Evolutionary conservation across 2,888 invertebrate species (phyloP).

Genomic region (Heteromurus nitidus): DNA sequence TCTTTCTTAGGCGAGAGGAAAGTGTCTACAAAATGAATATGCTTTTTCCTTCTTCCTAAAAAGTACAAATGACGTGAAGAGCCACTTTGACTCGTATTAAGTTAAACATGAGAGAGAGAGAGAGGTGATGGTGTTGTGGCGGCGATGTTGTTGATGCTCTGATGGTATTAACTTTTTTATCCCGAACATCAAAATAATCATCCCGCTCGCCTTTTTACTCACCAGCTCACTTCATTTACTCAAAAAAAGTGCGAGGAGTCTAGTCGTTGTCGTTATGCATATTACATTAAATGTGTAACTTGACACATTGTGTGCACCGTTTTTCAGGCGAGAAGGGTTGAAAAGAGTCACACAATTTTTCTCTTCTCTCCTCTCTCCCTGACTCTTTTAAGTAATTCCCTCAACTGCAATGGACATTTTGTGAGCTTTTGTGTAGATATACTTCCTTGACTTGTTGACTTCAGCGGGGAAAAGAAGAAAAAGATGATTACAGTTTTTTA

Average conservation of each 20-base stretch:
- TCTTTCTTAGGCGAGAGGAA: neutral
- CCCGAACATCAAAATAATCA: slow-evolving; percentile 32
- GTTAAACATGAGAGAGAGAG: neutral
- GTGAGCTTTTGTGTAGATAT: too few species aligned
- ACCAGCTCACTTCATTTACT: neutral
- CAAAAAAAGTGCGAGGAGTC: too few species aligned
- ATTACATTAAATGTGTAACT: too few species aligned
- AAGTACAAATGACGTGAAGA: too few species aligned
- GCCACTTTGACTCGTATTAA: neutral
- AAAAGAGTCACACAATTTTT: neutral
- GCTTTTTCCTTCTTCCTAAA: too few species aligned
- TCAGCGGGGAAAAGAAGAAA: slow-evolving; percentile 1
- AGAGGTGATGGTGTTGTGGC: too few species aligned
- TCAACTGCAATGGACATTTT: neutral
- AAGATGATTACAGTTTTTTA: slow-evolving; percentile 38
- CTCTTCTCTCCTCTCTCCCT: too few species aligned
- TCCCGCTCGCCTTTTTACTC: neutral
- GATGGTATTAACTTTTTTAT: slow-evolving; percentile 26
- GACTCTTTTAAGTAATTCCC: neutral
- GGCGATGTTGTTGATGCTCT: too few species aligned
- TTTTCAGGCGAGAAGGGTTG: too few species aligned
- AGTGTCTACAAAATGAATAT: neutral
- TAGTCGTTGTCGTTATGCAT: too few species aligned
- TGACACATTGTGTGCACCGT: neutral
- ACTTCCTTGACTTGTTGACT: slow-evolving; percentile 38